Base-by-base conservation (phyloP, 2,113 vertebrate genomes). In the Nyctibius bracteatus region DNA sequence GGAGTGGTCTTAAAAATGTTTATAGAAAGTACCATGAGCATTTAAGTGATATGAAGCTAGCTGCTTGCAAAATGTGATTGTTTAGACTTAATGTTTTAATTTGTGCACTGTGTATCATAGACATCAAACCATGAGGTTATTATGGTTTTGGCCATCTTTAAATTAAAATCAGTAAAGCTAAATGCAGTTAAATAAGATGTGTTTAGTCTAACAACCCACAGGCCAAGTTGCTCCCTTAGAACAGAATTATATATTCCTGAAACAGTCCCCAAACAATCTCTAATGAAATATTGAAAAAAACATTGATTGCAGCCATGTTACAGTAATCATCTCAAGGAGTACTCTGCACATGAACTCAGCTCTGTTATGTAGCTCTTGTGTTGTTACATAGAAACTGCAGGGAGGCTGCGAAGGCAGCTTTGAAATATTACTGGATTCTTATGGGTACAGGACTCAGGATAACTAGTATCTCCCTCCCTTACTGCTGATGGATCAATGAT, bases 121-220 rank as follows among this genome's bases (percentile, higher is more conserved):
- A 68, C 73, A 96, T 74, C 46, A 88, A 73, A 97, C 54, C 52
- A 82, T 62, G 78, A 91, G 24, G 57, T 88, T 67, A 73, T 90
- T 66, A 52, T 81, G 65, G 87, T 30, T 94, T 96, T 88, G 88
- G 59, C 75, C 66, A 92, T 91, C 86, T 95, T 93, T 84, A 91
- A 86, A 95, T 95, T 92, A 82, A 31, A 33, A 97, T 73, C 62
- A 94, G 92, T 77, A 13, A 85, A 44, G 33, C 46, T 94, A 94
- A 96, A 94, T 79, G 81, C 92, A 96, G 94, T 94, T 94, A 88
- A 58, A 95, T 94, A 96, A 96, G 97, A 74, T 19, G n/a, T 22
- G 86, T 86, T 88, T 80, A 95, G 89, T 72, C 91, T 93, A 90
- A 95, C 67, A 97, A 91, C 35, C 58, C 74, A 49, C 57, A 88